A percentile compares a stretch with the other conserved stretches of the same genome.
These are phyloP conservation scores for Onychorhynchus coronatus DNA, from an alignment of 2,113 vertebrate species.

Conservation along the genomic window DNA sequence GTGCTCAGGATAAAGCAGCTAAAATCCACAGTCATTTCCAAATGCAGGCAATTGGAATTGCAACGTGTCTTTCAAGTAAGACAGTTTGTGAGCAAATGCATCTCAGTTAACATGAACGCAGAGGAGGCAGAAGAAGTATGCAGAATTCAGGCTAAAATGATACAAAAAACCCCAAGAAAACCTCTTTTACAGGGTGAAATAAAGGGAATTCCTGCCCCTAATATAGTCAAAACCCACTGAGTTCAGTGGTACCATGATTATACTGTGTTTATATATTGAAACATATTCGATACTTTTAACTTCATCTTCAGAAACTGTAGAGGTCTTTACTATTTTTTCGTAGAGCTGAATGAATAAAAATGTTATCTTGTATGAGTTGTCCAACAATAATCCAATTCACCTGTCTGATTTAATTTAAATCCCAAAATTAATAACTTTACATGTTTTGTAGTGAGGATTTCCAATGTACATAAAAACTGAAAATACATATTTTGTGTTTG, in stretches of 20 bases:
- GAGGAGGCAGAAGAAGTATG: background rate
- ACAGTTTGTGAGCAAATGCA: background rate
- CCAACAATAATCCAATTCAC: background rate
- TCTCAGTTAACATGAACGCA: background rate
- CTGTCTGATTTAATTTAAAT: background rate
- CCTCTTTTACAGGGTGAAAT: background rate
- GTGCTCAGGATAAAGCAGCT: background rate
- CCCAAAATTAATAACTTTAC: background rate
- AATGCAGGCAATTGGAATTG: background rate
- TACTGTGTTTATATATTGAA: background rate
- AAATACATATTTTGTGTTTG: background rate
- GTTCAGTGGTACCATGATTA: background rate
- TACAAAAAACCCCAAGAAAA: background rate
- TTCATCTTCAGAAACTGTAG: background rate
- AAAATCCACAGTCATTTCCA: background rate
- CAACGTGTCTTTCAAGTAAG: background rate
- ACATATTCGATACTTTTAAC: background rate
- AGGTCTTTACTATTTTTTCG: background rate
- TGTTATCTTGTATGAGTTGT: background rate
- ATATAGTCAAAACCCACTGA: background rate
- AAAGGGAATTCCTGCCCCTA: background rate
- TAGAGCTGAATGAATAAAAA: background rate
- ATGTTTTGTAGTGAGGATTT: background rate
- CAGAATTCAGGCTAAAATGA: background rate
- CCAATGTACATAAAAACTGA: background rate